A percentile compares a stretch with the other conserved stretches of the same genome.
Evolutionary conservation across 2,797 vertebrate genomes (phyloP).

Genomic region (Acanthurus leucopareius): DNA sequence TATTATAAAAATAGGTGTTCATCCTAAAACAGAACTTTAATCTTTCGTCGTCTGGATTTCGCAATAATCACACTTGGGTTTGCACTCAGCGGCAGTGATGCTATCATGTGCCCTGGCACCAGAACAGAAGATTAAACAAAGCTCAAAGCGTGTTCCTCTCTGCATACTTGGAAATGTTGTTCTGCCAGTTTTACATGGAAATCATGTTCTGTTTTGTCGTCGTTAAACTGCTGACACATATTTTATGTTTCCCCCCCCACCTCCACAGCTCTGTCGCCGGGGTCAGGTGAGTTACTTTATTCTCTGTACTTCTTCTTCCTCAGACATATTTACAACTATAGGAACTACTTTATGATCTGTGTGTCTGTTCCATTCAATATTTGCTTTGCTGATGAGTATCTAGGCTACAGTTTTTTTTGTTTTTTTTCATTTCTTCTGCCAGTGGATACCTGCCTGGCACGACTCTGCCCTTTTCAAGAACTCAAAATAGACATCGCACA

Average conservation of each 20-base stretch:
- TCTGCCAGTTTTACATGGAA: constrained; percentile 3
- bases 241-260: constrained; percentile 26
- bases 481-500: constrained; percentile 53
- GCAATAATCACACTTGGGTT: constrained; percentile 9
- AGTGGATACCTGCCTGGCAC: constrained; percentile 30
- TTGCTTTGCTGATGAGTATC: constrained; percentile 27
- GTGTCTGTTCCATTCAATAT: constrained; percentile 36
- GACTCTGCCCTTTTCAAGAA: constrained; percentile 45
- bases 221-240: constrained; percentile 39
- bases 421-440: background rate
- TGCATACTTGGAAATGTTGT: constrained; percentile 31
- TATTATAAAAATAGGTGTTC: background rate
- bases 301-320: constrained; percentile 6
- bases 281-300: constrained; percentile 89
- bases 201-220: constrained; percentile 34
- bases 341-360: background rate
- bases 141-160: background rate
- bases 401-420: constrained; percentile 27
- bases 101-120: constrained; percentile 14
- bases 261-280: constrained; percentile 90
- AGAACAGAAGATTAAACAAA: background rate
- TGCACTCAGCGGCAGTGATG: background rate
- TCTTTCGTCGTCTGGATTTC: constrained; percentile 4
- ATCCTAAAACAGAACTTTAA: background rate
- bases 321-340: constrained; percentile 20